A percentile compares a stretch with the other conserved stretches of the same genome.
These are phyloP conservation scores for Mystacornis crossleyi DNA, from an alignment of 2,113 vertebrate species.

Conservation along the genomic window DNA sequence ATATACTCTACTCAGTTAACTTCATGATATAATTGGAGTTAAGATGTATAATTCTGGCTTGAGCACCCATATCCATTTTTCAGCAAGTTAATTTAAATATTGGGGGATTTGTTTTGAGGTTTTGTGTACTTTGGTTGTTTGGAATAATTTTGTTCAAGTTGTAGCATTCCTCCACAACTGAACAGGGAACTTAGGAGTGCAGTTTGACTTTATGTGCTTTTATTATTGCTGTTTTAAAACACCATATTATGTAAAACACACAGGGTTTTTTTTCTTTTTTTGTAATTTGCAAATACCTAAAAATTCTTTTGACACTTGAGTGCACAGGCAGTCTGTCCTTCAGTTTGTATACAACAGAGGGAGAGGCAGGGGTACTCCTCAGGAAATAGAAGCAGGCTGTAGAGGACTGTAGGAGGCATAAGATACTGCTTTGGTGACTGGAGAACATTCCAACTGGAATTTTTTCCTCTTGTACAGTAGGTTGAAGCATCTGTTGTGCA, in stretches of 20 bases:
- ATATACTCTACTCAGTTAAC: background rate
- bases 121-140: background rate
- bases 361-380: background rate
- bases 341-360: background rate
- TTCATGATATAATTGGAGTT: background rate
- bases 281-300: background rate
- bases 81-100: background rate
- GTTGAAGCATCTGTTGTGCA: background rate
- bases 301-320: background rate
- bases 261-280: fast-evolving
- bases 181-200: background rate
- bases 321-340: background rate
- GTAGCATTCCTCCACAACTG: background rate
- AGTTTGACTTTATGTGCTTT: background rate
- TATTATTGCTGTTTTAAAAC: background rate
- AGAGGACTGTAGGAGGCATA: background rate
- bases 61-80: background rate
- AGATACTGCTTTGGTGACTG: background rate
- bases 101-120: background rate
- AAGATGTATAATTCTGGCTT: background rate
- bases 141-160: background rate
- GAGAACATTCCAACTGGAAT: background rate
- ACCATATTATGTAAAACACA: background rate
- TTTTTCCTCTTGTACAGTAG: background rate
- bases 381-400: background rate